Evolutionary conservation across 2,113 vertebrate species (phyloP).

Genomic region (Elachura formosa): DNA sequence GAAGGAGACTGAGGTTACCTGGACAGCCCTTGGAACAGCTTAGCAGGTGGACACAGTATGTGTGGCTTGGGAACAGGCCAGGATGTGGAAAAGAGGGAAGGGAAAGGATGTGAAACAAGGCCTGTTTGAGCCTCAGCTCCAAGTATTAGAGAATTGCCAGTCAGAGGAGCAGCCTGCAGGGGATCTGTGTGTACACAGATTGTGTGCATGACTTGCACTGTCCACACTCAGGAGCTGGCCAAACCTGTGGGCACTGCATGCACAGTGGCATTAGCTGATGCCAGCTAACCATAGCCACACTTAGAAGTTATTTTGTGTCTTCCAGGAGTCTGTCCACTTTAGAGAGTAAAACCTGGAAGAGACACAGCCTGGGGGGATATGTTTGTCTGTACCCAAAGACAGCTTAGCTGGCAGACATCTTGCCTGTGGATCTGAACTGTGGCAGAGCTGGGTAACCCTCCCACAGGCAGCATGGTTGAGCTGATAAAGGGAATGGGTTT

Average conservation of each 20-base stretch:
- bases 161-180: background rate
- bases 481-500: background rate
- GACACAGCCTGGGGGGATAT: background rate
- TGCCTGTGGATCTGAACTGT: background rate
- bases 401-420: background rate
- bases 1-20: background rate
- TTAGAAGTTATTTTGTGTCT: background rate
- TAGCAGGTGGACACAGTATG: background rate
- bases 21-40: accelerated
- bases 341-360: background rate
- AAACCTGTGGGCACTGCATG: background rate
- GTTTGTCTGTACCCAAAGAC: background rate
- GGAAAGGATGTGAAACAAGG: background rate
- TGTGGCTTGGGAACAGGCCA: background rate
- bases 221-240: background rate
- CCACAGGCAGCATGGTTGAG: background rate
- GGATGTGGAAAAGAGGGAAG: background rate
- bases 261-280: background rate
- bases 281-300: accelerated
- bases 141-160: background rate
- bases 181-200: accelerated
- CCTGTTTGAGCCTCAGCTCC: background rate
- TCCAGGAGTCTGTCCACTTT: background rate
- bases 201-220: accelerated
- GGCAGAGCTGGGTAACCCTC: background rate